These are phyloP conservation scores for Remorina albescens DNA, from an alignment of 2,797 vertebrate species.

Conservation along the genomic window DNA sequence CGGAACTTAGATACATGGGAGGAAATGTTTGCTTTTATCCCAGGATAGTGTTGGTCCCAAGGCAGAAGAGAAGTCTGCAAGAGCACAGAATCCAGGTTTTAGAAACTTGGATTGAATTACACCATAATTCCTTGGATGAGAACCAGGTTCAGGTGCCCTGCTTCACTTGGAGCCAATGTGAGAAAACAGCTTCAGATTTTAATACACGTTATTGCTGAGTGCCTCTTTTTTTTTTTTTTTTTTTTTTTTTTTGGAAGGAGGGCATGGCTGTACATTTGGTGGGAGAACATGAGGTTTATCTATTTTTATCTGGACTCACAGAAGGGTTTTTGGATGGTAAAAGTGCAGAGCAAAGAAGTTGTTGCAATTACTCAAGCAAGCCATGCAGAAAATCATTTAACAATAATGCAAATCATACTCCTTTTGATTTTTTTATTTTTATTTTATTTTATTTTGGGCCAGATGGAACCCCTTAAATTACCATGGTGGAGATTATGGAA, in stretches of 20 bases:
- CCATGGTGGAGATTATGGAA: slow-evolving; percentile 11
- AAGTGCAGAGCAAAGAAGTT: slow-evolving; percentile 73
- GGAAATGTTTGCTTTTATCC: slow-evolving; percentile 33
- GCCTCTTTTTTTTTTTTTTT: slow-evolving; percentile 44
- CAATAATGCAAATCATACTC: slow-evolving; percentile 60
- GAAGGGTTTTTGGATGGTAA: slow-evolving; percentile 54
- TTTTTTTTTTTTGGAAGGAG: slow-evolving; percentile 49
- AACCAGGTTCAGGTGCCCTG: slow-evolving; percentile 36
- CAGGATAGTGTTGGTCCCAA: slow-evolving; percentile 4
- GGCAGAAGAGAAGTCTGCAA: slow-evolving; percentile 13
- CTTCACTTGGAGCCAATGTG: slow-evolving; percentile 40
- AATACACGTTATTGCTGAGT: slow-evolving; percentile 71
- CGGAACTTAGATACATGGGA: slow-evolving; percentile 14
- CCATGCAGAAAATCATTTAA: slow-evolving; percentile 67
- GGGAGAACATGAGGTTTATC: slow-evolving; percentile 58
- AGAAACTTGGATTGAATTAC: slow-evolving; percentile 52
- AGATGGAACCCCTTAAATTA: slow-evolving; percentile 36
- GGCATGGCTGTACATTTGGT: slow-evolving; percentile 63
- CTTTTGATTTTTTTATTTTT: slow-evolving; percentile 5
- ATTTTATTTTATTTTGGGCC: no score
- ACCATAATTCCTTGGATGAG: slow-evolving; percentile 46
- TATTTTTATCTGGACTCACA: slow-evolving; percentile 72
- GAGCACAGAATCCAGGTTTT: slow-evolving; percentile 21
- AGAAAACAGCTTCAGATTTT: slow-evolving; percentile 54
- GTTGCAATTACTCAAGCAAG: slow-evolving; percentile 60